These are phyloP conservation scores for Cossypha caffra DNA, from an alignment of 2,797 vertebrate genomes.

Conservation along the genomic window DNA sequence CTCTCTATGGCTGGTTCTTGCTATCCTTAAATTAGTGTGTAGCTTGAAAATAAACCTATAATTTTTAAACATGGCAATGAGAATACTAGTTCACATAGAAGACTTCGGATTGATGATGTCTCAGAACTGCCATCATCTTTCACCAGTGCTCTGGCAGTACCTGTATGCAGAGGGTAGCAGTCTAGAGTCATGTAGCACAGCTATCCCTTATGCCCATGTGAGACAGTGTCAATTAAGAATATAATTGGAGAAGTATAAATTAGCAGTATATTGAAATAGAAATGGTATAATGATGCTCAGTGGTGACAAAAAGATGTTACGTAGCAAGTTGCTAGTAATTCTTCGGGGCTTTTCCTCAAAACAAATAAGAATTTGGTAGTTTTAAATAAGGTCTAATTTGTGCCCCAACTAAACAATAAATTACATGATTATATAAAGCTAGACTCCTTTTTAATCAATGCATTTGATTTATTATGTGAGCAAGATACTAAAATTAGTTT, in stretches of 20 bases:
- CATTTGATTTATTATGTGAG: not conserved
- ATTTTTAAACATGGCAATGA: not conserved
- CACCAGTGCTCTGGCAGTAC: not conserved
- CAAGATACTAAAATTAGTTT: conserved; percentile 6
- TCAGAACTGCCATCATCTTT: not conserved
- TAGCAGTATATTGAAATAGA: not conserved
- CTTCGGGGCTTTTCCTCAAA: not conserved
- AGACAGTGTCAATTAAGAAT: not conserved
- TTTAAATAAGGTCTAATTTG: not conserved
- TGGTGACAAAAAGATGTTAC: not conserved
- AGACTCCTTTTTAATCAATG: not conserved
- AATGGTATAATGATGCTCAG: not conserved
- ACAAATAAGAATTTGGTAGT: not conserved
- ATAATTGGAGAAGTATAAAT: not conserved
- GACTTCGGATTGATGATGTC: not conserved
- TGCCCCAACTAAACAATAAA: not conserved
- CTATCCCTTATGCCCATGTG: not conserved
- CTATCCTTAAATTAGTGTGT: not conserved
- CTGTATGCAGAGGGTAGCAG: not conserved
- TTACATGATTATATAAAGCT: not conserved
- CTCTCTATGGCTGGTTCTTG: not conserved
- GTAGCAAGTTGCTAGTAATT: not conserved
- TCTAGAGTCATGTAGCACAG: rapidly evolving
- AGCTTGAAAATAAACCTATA: not conserved
- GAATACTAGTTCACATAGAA: not conserved